Evolutionary conservation across 1,140 invertebrate species (phyloP).

Genomic region (Drosophila funebris): DNA sequence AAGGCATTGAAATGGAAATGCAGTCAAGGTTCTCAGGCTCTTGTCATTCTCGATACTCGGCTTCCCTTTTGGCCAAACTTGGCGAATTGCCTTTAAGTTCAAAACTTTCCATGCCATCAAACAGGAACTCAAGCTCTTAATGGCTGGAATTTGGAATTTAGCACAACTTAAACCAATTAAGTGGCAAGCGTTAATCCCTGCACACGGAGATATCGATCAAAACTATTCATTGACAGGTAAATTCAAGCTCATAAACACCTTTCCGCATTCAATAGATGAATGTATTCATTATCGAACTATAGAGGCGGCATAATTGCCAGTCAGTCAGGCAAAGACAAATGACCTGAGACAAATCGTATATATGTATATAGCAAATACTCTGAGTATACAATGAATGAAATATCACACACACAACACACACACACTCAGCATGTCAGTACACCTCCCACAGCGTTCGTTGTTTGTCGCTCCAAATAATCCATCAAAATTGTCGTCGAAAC

Average conservation of each 20-base stretch:
- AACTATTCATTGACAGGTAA: constrained; percentile 30
- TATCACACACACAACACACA: not conserved
- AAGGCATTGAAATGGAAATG: constrained; percentile 65
- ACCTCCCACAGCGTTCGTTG: constrained; percentile 19
- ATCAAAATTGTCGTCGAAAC: constrained; percentile 65
- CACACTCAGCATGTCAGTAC: not conserved
- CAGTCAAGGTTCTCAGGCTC: constrained; percentile 41
- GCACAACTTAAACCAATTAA: constrained; percentile 47
- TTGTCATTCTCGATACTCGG: constrained; percentile 20
- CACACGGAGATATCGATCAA: constrained; percentile 59
- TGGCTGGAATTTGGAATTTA: not conserved
- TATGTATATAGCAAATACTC: constrained; percentile 20
- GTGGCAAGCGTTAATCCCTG: constrained; percentile 38
- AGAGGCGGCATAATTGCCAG: constrained; percentile 35
- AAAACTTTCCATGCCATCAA: constrained; percentile 31
- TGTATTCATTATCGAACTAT: constrained; percentile 17
- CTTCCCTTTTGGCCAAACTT: not conserved
- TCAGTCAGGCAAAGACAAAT: constrained; percentile 59
- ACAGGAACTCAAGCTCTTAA: constrained; percentile 47
- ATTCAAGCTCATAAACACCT: constrained; percentile 69
- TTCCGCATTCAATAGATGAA: constrained; percentile 70
- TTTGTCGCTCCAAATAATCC: constrained; percentile 69
- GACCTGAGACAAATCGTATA: constrained; percentile 52
- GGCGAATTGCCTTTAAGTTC: constrained; percentile 1
- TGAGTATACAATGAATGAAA: not conserved